Percentiles rank a stretch among this genome's conserved stretches.
Conservation (phyloP, 2,113 vertebrate species). For the Lethenteron reissneri region DNA sequence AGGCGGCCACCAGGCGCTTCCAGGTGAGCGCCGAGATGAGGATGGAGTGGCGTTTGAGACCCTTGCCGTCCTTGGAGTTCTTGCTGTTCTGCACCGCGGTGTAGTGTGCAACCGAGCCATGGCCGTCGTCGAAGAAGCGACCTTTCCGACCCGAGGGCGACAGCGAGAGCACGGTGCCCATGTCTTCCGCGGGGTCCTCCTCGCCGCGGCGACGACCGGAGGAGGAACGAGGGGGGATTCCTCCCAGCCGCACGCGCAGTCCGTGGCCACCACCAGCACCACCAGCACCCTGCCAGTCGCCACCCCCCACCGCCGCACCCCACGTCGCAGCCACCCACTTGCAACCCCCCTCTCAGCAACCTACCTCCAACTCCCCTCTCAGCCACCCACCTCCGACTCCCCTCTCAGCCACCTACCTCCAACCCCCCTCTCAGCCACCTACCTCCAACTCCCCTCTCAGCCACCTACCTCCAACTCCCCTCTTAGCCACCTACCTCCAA, state of each 20-base stretch:
- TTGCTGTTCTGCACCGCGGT: conserved; percentile 28
- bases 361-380: too few relatives aligned
- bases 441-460: too few relatives aligned
- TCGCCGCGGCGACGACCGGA: too few relatives aligned
- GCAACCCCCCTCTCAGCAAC: too few relatives aligned
- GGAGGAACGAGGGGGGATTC: neutral
- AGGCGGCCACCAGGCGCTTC: conserved; percentile 43
- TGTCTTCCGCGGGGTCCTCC: conserved; percentile 9
- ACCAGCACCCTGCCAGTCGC: neutral
- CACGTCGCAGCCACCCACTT: neutral
- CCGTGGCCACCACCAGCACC: neutral
- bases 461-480: too few relatives aligned
- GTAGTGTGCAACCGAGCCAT: conserved; percentile 32
- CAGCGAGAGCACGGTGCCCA: conserved; percentile 42
- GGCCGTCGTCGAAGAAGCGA: conserved; percentile 27
- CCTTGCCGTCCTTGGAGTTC: conserved; percentile 30
- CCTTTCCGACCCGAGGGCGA: conserved; percentile 32
- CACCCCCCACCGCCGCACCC: neutral
- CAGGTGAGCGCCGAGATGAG: conserved; percentile 39
- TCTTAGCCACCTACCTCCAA: too few relatives aligned
- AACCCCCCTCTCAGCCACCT: too few relatives aligned
- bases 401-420: too few relatives aligned
- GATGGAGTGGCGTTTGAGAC: conserved; percentile 32
- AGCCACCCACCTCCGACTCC: too few relatives aligned
- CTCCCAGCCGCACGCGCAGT: neutral